phyloP scores from a whole-genome alignment of 1,140 invertebrate species.

The Calephelis virginiensis region DNA sequence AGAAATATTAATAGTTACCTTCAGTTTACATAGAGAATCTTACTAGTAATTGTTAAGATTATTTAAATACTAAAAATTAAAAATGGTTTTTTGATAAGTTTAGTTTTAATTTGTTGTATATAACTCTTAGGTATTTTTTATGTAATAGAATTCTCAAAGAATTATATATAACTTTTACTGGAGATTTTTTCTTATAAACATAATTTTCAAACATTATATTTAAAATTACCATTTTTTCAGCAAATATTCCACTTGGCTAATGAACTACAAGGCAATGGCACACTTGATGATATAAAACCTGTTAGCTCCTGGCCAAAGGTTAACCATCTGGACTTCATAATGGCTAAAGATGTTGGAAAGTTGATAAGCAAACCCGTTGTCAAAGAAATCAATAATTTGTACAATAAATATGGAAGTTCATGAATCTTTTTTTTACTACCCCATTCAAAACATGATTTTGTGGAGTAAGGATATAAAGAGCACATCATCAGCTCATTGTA shows the following conservation, averaged over 20 bases:
- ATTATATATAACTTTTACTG: too few relatives aligned
- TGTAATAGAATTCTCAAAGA: too few relatives aligned
- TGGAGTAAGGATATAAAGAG: background rate
- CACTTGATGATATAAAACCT: constrained; percentile 45
- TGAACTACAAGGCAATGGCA: constrained; percentile 41
- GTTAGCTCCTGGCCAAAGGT: constrained; percentile 56
- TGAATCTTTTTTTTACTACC: constrained; percentile 27
- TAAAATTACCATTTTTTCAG: constrained; percentile 37
- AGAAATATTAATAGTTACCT: too few relatives aligned
- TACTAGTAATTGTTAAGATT: too few relatives aligned
- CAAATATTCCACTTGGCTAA: constrained; percentile 54
- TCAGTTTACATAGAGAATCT: too few relatives aligned
- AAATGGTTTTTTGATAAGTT: too few relatives aligned
- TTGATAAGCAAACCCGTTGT: constrained; percentile 51
- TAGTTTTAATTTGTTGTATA: too few relatives aligned
- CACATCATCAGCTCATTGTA: too few relatives aligned
- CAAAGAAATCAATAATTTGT: constrained; percentile 43
- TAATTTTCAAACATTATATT: background rate
- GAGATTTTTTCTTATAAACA: too few relatives aligned
- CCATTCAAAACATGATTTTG: background rate
- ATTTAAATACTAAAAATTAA: too few relatives aligned
- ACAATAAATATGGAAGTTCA: constrained; percentile 55
- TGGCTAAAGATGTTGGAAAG: constrained; percentile 55
- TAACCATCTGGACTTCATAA: constrained; percentile 63
- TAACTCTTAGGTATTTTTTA: too few relatives aligned